A percentile compares a stretch with the other conserved stretches of the same genome.
These are phyloP conservation scores for Prionailurus bengalensis DNA, from an alignment of 2,113 vertebrate genomes.

Conservation along the genomic window DNA sequence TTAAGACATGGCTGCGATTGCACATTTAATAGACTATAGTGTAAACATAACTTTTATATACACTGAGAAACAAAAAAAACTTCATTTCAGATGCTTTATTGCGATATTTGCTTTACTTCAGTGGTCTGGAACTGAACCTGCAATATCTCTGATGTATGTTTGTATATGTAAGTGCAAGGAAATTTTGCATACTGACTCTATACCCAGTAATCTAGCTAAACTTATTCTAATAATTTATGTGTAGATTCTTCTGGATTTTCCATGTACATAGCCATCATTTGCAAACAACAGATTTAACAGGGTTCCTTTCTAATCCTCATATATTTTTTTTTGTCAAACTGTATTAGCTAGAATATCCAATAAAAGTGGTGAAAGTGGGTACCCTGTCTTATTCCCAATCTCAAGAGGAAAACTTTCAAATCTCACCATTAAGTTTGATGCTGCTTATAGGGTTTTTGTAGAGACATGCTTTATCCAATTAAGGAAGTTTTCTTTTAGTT, in stretches of 20 bases:
- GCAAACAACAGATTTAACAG: neutral
- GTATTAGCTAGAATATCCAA: neutral
- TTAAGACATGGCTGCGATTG: neutral
- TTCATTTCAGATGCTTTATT: neutral
- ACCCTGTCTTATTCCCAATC: neutral
- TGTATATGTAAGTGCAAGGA: neutral
- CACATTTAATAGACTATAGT: neutral
- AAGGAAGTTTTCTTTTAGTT: neutral
- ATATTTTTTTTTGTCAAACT: neutral
- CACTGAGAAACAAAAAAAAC: neutral
- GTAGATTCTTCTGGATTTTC: neutral
- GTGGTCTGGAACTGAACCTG: neutral
- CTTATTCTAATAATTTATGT: neutral
- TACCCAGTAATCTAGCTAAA: neutral
- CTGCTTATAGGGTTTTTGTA: neutral
- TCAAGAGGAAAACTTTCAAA: constrained; percentile 1
- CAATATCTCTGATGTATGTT: neutral
- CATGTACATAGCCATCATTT: neutral
- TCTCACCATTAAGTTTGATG: neutral
- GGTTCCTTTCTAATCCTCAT: neutral
- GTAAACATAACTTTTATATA: neutral
- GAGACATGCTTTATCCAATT: neutral
- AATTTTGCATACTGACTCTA: neutral
- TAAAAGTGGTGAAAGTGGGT: neutral
- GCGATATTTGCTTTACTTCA: neutral